Conservation (phyloP, 2,888 invertebrate species). For the Drosophila eohydei region DNA sequence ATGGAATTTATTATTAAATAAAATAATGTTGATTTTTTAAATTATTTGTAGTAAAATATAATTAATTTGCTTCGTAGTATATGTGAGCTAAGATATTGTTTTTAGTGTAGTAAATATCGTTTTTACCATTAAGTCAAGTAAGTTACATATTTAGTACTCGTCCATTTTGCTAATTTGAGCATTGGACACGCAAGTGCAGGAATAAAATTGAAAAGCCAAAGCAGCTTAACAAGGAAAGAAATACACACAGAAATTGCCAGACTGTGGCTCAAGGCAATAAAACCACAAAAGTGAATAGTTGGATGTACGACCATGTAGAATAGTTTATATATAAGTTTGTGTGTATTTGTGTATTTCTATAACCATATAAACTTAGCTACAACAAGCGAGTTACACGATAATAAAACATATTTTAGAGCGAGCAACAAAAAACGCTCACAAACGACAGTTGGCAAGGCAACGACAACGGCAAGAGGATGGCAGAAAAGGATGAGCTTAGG, state of each 20-base stretch:
- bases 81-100: no score
- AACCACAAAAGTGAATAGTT: conserved; percentile 34
- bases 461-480: not conserved
- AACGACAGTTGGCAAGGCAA: conserved; percentile 53
- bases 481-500: not conserved
- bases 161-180: conserved; percentile 25
- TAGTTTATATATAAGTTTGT: conserved; percentile 15
- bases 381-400: conserved; percentile 73
- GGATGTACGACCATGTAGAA: conserved; percentile 9
- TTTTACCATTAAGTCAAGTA: not conserved
- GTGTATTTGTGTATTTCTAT: conserved; percentile 21
- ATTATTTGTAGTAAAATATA: not conserved
- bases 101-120: not conserved
- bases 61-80: not conserved
- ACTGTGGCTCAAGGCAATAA: conserved; percentile 37
- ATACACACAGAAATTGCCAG: conserved; percentile 26
- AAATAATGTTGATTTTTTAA: no score
- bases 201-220: conserved; percentile 30
- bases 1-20: no score
- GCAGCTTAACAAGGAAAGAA: conserved; percentile 36
- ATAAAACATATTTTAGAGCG: conserved; percentile 75
- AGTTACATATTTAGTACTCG: not conserved
- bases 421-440: conserved; percentile 54
- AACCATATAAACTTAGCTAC: conserved; percentile 49
- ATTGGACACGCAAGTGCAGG: conserved; percentile 10